Conservation (phyloP, 1,140 invertebrate genomes). For the Meloidogyne exigua region DNA sequence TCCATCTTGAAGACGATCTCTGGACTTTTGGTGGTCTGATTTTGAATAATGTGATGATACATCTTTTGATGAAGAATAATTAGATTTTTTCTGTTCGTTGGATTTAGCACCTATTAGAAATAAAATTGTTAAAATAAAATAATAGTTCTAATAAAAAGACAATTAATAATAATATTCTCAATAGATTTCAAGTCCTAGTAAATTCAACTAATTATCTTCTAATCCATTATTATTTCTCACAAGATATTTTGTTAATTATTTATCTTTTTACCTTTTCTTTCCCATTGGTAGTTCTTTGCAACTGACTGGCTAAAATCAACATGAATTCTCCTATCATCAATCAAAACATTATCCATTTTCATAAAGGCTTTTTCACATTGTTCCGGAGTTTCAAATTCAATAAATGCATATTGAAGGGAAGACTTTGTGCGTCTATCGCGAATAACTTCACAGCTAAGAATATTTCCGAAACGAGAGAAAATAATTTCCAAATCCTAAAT, state of each 20-base stretch:
- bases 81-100: neutral
- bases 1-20: neutral
- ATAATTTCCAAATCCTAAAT: slow-evolving; percentile 76
- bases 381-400: slow-evolving; percentile 89
- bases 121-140: neutral
- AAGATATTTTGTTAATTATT: no score
- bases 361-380: slow-evolving; percentile 97
- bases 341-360: slow-evolving; percentile 99
- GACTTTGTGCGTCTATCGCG: slow-evolving; percentile 86
- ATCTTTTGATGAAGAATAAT: neutral
- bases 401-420: slow-evolving; percentile 97
- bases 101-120: neutral
- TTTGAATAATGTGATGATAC: neutral
- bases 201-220: no score
- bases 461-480: slow-evolving; percentile 91
- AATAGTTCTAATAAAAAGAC: no score
- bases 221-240: no score
- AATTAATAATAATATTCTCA: no score
- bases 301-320: slow-evolving; percentile 99
- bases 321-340: slow-evolving; percentile 96
- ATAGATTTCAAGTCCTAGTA: no score
- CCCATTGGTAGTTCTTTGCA: slow-evolving; percentile 60
- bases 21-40: neutral
- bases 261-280: slow-evolving; percentile 39
- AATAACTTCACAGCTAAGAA: slow-evolving; percentile 93